Evolutionary conservation across 2,797 vertebrate species (phyloP).

Genomic region (Leucoraja ocellata): DNA sequence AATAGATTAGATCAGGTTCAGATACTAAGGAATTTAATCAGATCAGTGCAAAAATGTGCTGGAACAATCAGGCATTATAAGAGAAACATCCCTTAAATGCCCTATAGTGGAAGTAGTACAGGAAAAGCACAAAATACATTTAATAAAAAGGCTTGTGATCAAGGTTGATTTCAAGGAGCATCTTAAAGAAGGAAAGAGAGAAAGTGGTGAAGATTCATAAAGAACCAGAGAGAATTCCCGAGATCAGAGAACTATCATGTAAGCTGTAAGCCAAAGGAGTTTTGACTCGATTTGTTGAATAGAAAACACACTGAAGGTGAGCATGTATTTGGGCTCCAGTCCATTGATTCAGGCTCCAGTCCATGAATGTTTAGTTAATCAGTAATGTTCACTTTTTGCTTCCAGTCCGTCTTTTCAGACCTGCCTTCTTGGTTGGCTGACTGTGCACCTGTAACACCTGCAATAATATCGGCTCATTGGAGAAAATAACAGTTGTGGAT

Average conservation of each 20-base stretch:
- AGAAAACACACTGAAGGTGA: background rate
- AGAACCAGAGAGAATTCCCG: too few species aligned
- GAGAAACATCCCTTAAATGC: background rate
- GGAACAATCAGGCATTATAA: background rate
- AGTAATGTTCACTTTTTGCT: too few species aligned
- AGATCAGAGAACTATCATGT: too few species aligned
- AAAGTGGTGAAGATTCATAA: too few species aligned
- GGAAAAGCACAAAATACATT: background rate
- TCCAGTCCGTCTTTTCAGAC: background rate
- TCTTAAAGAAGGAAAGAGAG: too few species aligned
- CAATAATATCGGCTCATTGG: background rate
- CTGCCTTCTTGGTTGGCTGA: background rate
- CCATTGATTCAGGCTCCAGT: background rate
- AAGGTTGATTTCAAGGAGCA: too few species aligned
- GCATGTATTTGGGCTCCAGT: background rate
- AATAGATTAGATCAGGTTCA: background rate
- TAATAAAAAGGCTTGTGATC: too few species aligned
- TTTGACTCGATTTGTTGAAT: background rate
- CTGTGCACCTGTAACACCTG: slow-evolving; percentile 17
- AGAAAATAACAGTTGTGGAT: background rate
- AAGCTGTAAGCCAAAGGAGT: background rate
- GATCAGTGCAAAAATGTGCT: background rate
- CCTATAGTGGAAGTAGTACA: background rate
- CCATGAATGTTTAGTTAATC: background rate
- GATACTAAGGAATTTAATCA: background rate